Conservation (phyloP, 2,113 vertebrate genomes). For the Limanda limanda region DNA sequence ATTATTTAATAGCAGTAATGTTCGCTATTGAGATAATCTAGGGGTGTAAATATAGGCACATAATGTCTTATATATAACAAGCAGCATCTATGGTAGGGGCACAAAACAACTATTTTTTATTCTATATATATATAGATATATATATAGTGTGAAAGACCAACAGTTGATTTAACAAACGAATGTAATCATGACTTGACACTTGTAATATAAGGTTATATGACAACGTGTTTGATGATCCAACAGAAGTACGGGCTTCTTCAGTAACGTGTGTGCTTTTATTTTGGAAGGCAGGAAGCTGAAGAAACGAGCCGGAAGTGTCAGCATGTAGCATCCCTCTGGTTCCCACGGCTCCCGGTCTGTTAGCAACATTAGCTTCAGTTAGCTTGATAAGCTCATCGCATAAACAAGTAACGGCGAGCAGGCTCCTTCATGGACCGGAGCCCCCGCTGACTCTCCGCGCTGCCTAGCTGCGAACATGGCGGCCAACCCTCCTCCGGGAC, state of each 20-base stretch:
- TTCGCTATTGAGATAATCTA: background rate
- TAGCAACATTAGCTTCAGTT: background rate
- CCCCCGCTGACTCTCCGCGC: background rate
- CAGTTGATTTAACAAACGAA: too few species aligned
- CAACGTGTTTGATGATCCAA: too few species aligned
- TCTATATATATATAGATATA: too few species aligned
- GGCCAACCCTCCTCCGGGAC: conserved; percentile 35
- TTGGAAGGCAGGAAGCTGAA: conserved; percentile 1
- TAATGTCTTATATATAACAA: too few species aligned
- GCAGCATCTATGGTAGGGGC: too few species aligned
- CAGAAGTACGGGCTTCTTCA: background rate
- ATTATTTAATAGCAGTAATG: background rate
- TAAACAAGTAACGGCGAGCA: background rate
- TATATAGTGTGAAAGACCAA: too few species aligned
- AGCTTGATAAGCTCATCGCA: too few species aligned
- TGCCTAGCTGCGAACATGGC: conserved; percentile 35
- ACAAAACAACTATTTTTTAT: too few species aligned
- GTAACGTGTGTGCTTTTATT: conserved; percentile 19
- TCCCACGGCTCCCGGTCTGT: background rate
- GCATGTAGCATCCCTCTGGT: background rate
- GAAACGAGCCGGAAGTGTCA: background rate
- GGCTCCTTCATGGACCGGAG: conserved; percentile 1
- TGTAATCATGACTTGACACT: too few species aligned
- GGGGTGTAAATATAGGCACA: too few species aligned
- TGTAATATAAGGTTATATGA: too few species aligned